Evolutionary conservation across 1,140 invertebrate species (phyloP).

Genomic region (Macrotrachela quadricornifera): DNA sequence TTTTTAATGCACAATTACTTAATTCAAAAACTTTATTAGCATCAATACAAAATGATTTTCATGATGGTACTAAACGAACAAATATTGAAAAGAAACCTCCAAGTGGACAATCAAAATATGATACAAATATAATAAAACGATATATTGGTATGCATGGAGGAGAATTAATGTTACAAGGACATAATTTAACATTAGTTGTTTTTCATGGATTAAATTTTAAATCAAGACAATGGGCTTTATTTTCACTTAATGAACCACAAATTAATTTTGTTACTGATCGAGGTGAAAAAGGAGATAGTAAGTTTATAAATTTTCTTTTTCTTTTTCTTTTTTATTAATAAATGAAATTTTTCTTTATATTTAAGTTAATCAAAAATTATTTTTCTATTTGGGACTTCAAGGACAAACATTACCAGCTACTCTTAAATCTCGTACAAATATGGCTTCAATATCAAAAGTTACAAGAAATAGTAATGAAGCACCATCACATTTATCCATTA

Average conservation of each 20-base stretch:
- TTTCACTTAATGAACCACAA: constrained; percentile 73
- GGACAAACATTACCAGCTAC: constrained; percentile 35
- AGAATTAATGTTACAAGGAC: constrained; percentile 50
- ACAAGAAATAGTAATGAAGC: constrained; percentile 72
- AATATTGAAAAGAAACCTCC: too few relatives aligned
- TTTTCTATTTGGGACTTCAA: constrained; percentile 52
- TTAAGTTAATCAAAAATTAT: constrained; percentile 38
- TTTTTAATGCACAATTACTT: constrained; percentile 42
- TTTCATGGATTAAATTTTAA: constrained; percentile 94
- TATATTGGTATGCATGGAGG: constrained; percentile 38
- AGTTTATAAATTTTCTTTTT: not conserved
- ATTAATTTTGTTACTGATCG: constrained; percentile 87
- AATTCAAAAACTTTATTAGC: constrained; percentile 9
- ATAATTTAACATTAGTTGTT: constrained; percentile 71
- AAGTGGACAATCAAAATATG: too few relatives aligned
- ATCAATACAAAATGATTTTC: too few relatives aligned
- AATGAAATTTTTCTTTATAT: not conserved
- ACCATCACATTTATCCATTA: constrained; percentile 70
- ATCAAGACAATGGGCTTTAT: constrained; percentile 82
- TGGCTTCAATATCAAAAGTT: constrained; percentile 74
- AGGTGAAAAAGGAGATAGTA: constrained; percentile 38
- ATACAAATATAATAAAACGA: too few relatives aligned
- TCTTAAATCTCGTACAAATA: constrained; percentile 42
- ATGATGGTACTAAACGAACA: too few relatives aligned
- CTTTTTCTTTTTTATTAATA: not conserved